phyloP scores from a whole-genome alignment of 2,888 invertebrate species.

The Acanthosoma haemorrhoidale region DNA sequence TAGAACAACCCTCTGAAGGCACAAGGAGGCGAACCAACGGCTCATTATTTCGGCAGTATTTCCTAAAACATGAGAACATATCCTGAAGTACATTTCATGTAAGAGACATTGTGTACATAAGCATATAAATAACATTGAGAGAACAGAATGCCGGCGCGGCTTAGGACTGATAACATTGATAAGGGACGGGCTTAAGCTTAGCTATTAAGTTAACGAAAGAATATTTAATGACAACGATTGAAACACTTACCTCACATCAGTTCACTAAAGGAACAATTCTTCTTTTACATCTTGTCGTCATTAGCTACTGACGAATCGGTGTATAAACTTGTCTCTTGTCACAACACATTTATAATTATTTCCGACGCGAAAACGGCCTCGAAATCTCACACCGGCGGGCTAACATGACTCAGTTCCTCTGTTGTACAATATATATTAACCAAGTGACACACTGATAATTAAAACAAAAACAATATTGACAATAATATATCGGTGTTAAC shows the following conservation, averaged over 20 bases:
- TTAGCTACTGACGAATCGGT: too few species aligned
- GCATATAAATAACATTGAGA: too few species aligned
- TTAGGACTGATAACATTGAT: slow-evolving; percentile 11
- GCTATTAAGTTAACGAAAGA: too few species aligned
- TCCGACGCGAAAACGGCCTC: background rate
- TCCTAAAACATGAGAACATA: background rate
- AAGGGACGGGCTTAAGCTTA: too few species aligned
- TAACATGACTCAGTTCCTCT: background rate
- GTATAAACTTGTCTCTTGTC: too few species aligned
- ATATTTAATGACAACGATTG: background rate
- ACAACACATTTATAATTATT: background rate
- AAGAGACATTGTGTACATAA: too few species aligned
- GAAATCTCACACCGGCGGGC: background rate
- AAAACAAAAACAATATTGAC: background rate
- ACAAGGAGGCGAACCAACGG: slow-evolving; percentile 27
- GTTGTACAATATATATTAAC: too few species aligned
- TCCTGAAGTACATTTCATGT: background rate
- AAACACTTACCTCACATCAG: background rate
- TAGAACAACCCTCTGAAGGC: slow-evolving; percentile 30
- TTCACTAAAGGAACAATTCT: background rate
- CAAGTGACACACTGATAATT: too few species aligned
- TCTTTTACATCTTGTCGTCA: background rate
- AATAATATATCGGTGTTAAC: background rate
- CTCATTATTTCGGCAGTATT: slow-evolving; percentile 13
- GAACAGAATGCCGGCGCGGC: too few species aligned